Conservation (phyloP, 2,888 invertebrate species). For the Tiliacea citrago region DNA sequence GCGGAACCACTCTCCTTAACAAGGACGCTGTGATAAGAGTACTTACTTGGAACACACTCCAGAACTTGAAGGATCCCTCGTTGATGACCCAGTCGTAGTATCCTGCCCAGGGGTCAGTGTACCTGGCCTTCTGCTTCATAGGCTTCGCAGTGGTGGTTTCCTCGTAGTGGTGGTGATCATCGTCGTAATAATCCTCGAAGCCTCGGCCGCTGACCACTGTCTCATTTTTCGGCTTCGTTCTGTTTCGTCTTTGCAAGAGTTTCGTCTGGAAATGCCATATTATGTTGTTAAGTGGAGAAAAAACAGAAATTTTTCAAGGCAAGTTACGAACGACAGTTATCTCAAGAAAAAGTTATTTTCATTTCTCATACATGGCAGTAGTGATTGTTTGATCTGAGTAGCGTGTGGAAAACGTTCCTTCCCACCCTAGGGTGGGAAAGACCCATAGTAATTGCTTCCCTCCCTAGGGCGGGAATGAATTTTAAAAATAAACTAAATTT, state of each 20-base stretch:
- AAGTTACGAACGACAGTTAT: background rate
- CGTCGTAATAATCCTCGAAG: slow-evolving; percentile 87
- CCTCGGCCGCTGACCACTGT: slow-evolving; percentile 80
- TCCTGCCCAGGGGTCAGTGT: slow-evolving; percentile 94
- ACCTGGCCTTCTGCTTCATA: slow-evolving; percentile 90
- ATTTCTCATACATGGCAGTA: too few relatives aligned
- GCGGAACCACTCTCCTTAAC: background rate
- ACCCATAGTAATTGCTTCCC: too few relatives aligned
- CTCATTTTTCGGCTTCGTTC: slow-evolving; percentile 66
- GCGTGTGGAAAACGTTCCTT: too few relatives aligned
- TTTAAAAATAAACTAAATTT: too few relatives aligned
- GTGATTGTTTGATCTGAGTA: too few relatives aligned
- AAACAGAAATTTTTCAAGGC: background rate
- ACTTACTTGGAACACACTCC: slow-evolving; percentile 95
- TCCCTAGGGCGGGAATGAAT: too few relatives aligned
- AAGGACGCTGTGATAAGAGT: background rate
- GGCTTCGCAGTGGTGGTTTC: slow-evolving; percentile 85
- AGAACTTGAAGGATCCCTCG: slow-evolving; percentile 97
- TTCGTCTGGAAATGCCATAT: slow-evolving; percentile 67
- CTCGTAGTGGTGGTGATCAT: slow-evolving; percentile 81
- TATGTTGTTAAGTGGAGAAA: background rate
- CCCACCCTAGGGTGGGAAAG: too few relatives aligned
- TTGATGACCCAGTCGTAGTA: slow-evolving; percentile 97
- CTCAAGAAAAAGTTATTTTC: background rate
- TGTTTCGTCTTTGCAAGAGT: slow-evolving; percentile 59